Evolutionary conservation across 2,888 invertebrate species (phyloP).

Genomic region (Meta bourneti): DNA sequence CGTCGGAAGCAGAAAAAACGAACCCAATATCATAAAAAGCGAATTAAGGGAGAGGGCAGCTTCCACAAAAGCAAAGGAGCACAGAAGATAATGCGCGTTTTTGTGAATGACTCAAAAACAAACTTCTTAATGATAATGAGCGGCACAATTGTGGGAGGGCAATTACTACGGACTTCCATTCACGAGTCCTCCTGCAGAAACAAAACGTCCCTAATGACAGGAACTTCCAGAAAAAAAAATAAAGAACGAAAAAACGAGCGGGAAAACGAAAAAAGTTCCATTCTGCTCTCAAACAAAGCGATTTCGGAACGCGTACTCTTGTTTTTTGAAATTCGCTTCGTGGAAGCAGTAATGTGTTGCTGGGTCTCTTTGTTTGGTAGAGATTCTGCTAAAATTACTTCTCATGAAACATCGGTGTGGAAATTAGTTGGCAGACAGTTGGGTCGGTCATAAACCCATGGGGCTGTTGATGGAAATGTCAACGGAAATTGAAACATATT

Average conservation of each 20-base stretch:
- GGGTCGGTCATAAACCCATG: slow-evolving; percentile 40
- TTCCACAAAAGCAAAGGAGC: not conserved
- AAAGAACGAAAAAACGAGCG: not conserved
- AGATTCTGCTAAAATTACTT: too few relatives aligned
- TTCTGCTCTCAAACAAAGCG: slow-evolving; percentile 8
- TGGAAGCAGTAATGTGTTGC: not conserved
- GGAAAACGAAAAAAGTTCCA: not conserved
- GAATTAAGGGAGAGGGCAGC: not conserved
- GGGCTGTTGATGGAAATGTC: slow-evolving; percentile 7
- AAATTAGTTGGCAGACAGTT: too few relatives aligned
- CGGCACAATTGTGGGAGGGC: slow-evolving; percentile 59
- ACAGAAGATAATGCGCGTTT: not conserved
- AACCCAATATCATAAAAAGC: not conserved
- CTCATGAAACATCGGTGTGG: too few relatives aligned
- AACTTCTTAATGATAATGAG: slow-evolving; percentile 69
- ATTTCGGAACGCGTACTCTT: not conserved
- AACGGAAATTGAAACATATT: slow-evolving; percentile 46
- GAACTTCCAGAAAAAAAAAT: slow-evolving; percentile 1
- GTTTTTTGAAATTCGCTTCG: not conserved
- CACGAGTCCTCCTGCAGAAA: slow-evolving; percentile 41
- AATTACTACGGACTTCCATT: slow-evolving; percentile 14
- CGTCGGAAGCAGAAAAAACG: not conserved
- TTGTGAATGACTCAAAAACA: not conserved
- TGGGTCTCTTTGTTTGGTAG: not conserved
- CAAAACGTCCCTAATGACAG: slow-evolving; percentile 65